Evolutionary conservation across 2,113 vertebrate species (phyloP).

Genomic region (Glaucidium brasilianum): DNA sequence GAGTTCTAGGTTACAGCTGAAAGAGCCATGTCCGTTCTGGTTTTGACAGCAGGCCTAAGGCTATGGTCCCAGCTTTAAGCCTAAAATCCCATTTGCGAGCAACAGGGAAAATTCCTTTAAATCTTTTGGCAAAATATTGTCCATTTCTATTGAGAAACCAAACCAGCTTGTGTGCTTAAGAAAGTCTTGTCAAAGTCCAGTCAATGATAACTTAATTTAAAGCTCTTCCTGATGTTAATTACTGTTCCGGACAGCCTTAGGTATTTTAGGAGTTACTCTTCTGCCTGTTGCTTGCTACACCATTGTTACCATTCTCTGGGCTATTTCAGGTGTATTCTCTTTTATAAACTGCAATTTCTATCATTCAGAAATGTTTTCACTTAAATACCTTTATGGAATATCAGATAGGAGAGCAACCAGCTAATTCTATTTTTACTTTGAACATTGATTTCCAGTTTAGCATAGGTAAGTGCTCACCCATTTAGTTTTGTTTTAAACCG

Average conservation of each 20-base stretch:
- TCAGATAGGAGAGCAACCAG: neutral
- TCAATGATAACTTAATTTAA: neutral
- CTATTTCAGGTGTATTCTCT: neutral
- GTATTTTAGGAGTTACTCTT: neutral
- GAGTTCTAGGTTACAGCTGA: neutral
- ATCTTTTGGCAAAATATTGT: neutral
- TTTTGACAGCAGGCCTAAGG: neutral
- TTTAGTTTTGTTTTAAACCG: neutral
- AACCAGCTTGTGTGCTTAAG: neutral
- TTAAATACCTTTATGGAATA: neutral
- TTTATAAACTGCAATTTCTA: neutral
- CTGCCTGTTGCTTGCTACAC: neutral
- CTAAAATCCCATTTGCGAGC: neutral
- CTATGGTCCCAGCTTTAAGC: neutral
- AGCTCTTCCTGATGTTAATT: neutral
- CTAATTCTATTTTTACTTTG: neutral
- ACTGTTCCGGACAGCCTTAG: neutral
- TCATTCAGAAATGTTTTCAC: neutral
- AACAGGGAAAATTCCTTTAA: neutral
- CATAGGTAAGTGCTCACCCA: neutral
- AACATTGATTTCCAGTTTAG: neutral
- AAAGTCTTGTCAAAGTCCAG: neutral
- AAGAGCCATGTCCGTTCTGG: fast-evolving
- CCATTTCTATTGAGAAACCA: neutral
- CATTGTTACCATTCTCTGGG: neutral